Conservation (phyloP, 2,888 invertebrate genomes). For the Shargacucullia verbasci region DNA sequence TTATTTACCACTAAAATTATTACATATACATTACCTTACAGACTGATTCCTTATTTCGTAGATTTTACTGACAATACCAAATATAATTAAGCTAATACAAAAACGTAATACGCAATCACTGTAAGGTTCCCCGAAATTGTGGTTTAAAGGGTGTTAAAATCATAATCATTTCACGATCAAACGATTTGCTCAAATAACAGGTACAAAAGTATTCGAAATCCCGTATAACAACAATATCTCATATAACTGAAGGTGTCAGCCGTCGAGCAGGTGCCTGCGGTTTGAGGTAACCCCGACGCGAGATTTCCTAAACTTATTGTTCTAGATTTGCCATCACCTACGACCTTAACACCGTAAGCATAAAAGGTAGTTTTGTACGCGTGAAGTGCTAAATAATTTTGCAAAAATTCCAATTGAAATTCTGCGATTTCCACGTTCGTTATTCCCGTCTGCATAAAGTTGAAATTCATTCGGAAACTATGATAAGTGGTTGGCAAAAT, state of each 20-base stretch:
- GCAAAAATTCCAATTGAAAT: constrained; percentile 56
- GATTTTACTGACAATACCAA: too few species aligned
- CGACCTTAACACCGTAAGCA: constrained; percentile 23
- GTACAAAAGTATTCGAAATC: constrained; percentile 60
- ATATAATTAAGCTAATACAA: too few species aligned
- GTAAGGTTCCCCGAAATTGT: too few species aligned
- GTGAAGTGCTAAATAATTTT: constrained; percentile 33
- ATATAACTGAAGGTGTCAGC: constrained; percentile 70
- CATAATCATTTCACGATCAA: constrained; percentile 7
- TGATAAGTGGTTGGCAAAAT: constrained; percentile 35
- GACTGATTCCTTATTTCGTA: too few species aligned
- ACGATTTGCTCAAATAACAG: constrained; percentile 16
- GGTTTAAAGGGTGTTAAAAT: too few species aligned
- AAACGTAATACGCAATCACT: too few species aligned
- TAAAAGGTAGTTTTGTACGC: constrained; percentile 39
- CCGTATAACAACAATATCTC: constrained; percentile 68
- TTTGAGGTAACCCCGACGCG: constrained; percentile 66
- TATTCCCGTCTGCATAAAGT: constrained; percentile 57
- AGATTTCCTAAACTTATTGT: constrained; percentile 57
- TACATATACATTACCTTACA: too few species aligned
- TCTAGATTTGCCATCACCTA: constrained; percentile 8
- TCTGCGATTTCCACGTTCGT: constrained; percentile 53
- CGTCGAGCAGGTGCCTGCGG: constrained; percentile 76
- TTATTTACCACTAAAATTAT: too few species aligned
- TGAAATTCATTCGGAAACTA: constrained; percentile 44